These are phyloP conservation scores for Reticulitermes speratus DNA, from an alignment of 1,140 invertebrate species.

Conservation along the genomic window DNA sequence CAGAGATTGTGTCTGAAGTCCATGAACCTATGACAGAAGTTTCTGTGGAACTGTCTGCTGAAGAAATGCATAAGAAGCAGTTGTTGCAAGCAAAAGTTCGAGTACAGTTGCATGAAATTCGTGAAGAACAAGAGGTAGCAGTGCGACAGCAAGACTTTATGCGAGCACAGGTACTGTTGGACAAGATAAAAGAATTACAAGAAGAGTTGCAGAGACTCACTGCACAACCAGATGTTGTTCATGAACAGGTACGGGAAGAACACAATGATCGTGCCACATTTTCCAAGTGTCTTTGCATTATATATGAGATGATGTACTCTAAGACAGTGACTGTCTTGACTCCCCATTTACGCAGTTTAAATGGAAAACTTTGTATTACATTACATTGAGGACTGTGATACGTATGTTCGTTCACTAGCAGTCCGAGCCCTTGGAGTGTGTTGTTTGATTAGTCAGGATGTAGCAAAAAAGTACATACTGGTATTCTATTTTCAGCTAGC, in stretches of 20 bases:
- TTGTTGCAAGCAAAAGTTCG: slow-evolving; percentile 52
- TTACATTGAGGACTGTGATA: slow-evolving; percentile 10
- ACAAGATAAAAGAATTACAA: slow-evolving; percentile 45
- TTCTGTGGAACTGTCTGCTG: not conserved
- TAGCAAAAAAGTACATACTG: slow-evolving; percentile 48
- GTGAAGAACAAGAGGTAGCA: slow-evolving; percentile 56
- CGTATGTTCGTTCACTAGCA: slow-evolving; percentile 38
- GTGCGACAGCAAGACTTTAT: slow-evolving; percentile 55
- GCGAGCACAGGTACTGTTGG: slow-evolving; percentile 50
- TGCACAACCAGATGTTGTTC: not conserved
- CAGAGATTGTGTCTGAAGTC: slow-evolving; percentile 63
- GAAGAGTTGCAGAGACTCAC: slow-evolving; percentile 27
- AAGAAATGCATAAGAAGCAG: not conserved
- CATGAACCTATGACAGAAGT: slow-evolving; percentile 53
- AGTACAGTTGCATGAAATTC: slow-evolving; percentile 54
- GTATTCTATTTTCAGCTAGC: slow-evolving; percentile 40
- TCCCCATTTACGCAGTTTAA: slow-evolving; percentile 45
- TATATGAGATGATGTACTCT: slow-evolving; percentile 45
- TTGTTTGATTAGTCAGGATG: slow-evolving; percentile 45
- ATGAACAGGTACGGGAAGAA: slow-evolving; percentile 38
- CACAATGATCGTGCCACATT: slow-evolving; percentile 45
- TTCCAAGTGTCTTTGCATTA: slow-evolving; percentile 47
- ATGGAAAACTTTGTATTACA: slow-evolving; percentile 41
- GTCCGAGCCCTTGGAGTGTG: slow-evolving; percentile 44
- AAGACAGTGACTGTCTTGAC: slow-evolving; percentile 43